Evolutionary conservation across 2,113 vertebrate genomes (phyloP).

Genomic region (Megaleporinus macrocephalus): DNA sequence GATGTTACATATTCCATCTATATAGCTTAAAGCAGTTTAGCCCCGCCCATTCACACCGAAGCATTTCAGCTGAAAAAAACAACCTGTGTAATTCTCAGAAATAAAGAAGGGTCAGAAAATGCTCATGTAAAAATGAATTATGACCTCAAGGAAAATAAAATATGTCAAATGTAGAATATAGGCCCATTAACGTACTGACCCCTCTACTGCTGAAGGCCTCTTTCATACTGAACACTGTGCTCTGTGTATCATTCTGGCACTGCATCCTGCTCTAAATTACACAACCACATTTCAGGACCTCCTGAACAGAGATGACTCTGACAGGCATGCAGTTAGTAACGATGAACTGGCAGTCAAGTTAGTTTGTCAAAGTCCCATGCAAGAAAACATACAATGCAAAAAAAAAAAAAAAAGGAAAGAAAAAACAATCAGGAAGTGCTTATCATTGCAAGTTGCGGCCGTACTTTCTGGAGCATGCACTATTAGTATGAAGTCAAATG

Average conservation of each 20-base stretch:
- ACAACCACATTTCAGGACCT: neutral
- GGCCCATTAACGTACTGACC: neutral
- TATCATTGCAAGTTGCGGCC: neutral
- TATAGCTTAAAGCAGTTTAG: too few species aligned
- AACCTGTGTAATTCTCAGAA: too few species aligned
- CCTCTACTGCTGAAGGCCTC: neutral
- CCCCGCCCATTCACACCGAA: too few species aligned
- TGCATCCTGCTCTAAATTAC: conserved; percentile 37
- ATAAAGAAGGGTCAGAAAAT: too few species aligned
- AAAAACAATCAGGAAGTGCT: neutral
- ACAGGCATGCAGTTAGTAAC: conserved; percentile 69
- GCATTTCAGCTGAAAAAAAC: too few species aligned
- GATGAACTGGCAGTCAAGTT: conserved; percentile 10
- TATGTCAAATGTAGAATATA: too few species aligned
- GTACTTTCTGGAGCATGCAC: neutral
- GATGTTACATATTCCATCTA: too few species aligned
- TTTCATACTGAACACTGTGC: neutral
- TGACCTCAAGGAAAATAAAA: too few species aligned
- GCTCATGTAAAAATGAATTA: too few species aligned
- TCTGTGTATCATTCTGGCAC: conserved; percentile 24
- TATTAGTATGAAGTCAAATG: neutral
- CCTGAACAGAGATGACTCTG: neutral
- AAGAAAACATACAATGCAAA: conserved; percentile 69
- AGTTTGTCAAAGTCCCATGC: conserved; percentile 56
- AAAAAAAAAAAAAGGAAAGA: neutral